Percentiles rank a stretch among this genome's conserved stretches.
Evolutionary conservation across 1,140 invertebrate genomes (phyloP).

Genomic region (Rhagoletis zephyria): DNA sequence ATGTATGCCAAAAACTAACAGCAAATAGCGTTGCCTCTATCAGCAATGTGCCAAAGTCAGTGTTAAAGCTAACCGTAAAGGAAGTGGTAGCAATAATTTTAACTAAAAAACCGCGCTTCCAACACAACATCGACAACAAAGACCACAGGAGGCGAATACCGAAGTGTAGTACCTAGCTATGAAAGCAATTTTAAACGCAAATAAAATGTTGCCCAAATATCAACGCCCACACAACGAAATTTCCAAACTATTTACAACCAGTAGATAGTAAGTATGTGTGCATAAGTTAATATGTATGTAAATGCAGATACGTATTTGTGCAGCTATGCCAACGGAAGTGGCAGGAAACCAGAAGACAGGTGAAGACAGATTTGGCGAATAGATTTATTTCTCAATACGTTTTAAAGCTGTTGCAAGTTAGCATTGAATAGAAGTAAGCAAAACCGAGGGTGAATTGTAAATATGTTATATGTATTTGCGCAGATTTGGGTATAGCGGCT

Average conservation of each 20-base stretch:
- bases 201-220: slow-evolving; percentile 24
- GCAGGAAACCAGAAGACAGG: slow-evolving; percentile 30
- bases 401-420: background rate
- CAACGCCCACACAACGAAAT: background rate
- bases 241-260: background rate
- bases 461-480: background rate
- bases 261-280: background rate
- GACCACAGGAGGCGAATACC: background rate
- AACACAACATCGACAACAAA: background rate
- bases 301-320: background rate
- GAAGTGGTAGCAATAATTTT: slow-evolving; percentile 11
- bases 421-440: background rate
- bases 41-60: background rate
- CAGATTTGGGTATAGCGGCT: background rate
- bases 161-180: no score
- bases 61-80: background rate
- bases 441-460: background rate
- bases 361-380: slow-evolving; percentile 7
- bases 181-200: slow-evolving; percentile 27
- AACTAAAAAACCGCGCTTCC: slow-evolving; percentile 32
- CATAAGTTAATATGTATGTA: background rate
- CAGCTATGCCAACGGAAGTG: slow-evolving; percentile 2
- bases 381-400: slow-evolving; percentile 15
- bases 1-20: background rate
- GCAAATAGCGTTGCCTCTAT: background rate